Evolutionary conservation across 2,113 vertebrate genomes (phyloP).

Genomic region (Arizona elegans): DNA sequence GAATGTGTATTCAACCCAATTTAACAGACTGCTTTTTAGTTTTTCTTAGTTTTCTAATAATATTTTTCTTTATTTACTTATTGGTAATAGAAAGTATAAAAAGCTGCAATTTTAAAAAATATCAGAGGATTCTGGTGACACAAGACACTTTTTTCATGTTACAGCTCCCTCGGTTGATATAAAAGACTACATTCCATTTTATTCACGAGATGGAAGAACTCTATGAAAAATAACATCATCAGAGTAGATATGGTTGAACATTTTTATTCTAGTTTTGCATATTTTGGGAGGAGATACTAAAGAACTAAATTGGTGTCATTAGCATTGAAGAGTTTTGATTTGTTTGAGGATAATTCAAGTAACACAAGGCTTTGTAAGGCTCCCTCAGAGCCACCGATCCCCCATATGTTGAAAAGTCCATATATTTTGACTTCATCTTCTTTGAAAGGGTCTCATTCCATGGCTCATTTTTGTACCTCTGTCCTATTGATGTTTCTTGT

Average conservation of each 20-base stretch:
- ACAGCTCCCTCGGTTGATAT: not conserved
- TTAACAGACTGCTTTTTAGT: not conserved
- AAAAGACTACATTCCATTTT: not conserved
- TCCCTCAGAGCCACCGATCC: not conserved
- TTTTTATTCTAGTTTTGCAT: not conserved
- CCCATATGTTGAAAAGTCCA: not conserved
- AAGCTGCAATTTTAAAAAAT: not conserved
- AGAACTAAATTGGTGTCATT: not conserved
- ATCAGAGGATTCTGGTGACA: not conserved
- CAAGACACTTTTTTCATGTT: not conserved
- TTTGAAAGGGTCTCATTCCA: not conserved
- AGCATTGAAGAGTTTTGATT: not conserved
- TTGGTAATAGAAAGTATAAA: not conserved
- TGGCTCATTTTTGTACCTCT: not conserved
- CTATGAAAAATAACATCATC: not conserved
- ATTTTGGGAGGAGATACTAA: not conserved
- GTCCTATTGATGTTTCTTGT: not conserved
- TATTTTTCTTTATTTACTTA: not conserved
- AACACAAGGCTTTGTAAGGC: not conserved
- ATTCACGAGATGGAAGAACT: not conserved
- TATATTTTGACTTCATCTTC: not conserved
- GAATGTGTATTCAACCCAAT: not conserved
- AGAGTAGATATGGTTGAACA: not conserved
- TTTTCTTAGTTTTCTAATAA: not conserved
- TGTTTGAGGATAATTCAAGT: not conserved